Percentiles rank a stretch among this genome's conserved stretches.
phyloP scores from a whole-genome alignment of 2,797 vertebrate species.

The Pipistrellus pipistrellus region DNA sequence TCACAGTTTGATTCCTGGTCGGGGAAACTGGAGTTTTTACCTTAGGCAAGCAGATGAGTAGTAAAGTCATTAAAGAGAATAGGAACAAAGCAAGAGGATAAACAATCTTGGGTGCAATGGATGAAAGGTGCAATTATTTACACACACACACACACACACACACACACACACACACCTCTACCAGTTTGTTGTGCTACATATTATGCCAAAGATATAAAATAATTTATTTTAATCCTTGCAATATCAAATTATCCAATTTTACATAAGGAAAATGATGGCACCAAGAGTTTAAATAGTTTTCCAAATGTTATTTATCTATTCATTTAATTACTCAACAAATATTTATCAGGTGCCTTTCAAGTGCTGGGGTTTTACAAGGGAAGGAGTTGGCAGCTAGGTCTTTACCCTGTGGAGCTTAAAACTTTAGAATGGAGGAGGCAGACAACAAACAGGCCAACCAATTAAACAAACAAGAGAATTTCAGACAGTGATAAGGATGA shows the following conservation, averaged over 20 bases:
- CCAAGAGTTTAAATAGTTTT: conserved; percentile 52
- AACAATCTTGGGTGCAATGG: background rate
- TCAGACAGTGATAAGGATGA: background rate
- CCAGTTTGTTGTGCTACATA: background rate
- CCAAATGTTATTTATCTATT: conserved; percentile 30
- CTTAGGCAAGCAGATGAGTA: background rate
- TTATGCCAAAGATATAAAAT: background rate
- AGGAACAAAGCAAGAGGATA: conserved; percentile 27
- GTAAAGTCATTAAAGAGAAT: background rate
- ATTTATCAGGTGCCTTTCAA: conserved; percentile 14
- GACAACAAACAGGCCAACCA: conserved; percentile 31
- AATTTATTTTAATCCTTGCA: conserved; percentile 44
- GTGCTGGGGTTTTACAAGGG: background rate
- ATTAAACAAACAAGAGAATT: conserved; percentile 35
- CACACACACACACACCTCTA: background rate
- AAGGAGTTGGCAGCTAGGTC: background rate
- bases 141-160: background rate
- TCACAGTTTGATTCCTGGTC: too few species aligned
- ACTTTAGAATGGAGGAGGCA: background rate
- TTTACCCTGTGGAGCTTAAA: background rate
- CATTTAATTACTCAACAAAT: conserved; percentile 39
- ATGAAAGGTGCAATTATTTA: conserved; percentile 6
- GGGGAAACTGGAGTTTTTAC: conserved; percentile 24
- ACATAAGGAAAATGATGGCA: conserved; percentile 11
- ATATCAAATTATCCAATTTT: background rate